phyloP scores from a whole-genome alignment of 2,113 vertebrate genomes.

The Hiodon tergisus region DNA sequence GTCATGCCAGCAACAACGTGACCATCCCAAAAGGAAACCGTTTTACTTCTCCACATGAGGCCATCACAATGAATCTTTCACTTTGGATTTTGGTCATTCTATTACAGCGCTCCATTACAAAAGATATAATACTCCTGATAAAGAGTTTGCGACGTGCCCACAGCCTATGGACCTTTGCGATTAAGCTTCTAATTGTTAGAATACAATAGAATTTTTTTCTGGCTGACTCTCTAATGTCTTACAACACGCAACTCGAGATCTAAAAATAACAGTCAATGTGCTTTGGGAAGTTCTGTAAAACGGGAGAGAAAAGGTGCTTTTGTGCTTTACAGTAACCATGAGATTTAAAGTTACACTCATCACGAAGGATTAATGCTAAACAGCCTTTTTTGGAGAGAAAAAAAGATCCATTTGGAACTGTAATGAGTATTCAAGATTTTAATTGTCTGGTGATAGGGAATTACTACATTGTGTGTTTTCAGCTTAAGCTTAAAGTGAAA shows the following conservation, averaged over 20 bases:
- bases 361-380: constrained; percentile 8
- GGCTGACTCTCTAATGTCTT: neutral
- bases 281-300: neutral
- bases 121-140: constrained; percentile 10
- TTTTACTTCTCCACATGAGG: constrained; percentile 26
- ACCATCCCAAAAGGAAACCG: constrained; percentile 18
- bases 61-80: constrained; percentile 28
- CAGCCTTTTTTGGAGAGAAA: neutral
- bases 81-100: constrained; percentile 17
- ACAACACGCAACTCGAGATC: neutral
- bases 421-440: constrained; percentile 19
- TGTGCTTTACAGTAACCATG: constrained; percentile 8
- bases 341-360: constrained; percentile 9
- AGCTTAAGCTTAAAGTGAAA: neutral
- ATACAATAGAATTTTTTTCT: constrained; percentile 21
- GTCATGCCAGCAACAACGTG: constrained; percentile 34
- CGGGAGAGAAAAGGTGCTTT: constrained; percentile 1
- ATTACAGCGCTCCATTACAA: constrained; percentile 18
- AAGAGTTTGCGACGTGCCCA: constrained; percentile 2
- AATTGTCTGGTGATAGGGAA: constrained; percentile 15
- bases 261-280: constrained; percentile 22
- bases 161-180: neutral
- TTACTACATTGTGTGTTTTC: neutral
- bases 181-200: constrained; percentile 25
- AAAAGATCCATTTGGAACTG: neutral